These are phyloP conservation scores for Montipora capricornis DNA, from an alignment of 64 coral and sea anemone species.

Conservation along the genomic window DNA sequence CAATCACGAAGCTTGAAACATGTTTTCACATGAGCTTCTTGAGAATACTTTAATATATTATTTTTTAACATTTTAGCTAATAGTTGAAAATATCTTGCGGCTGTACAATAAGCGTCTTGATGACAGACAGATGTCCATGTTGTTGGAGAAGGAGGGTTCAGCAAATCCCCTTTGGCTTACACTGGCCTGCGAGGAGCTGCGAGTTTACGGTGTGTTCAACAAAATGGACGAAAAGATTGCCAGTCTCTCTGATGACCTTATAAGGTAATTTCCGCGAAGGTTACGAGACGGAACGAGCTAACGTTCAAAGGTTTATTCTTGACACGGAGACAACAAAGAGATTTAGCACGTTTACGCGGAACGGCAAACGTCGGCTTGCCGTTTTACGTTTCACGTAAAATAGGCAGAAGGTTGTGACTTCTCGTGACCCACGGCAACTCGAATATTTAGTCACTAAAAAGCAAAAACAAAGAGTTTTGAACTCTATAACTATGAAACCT, in stretches of 20 bases:
- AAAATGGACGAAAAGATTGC: conserved; percentile 96
- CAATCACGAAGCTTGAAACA: background rate
- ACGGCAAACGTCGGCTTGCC: too few species aligned
- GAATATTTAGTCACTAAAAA: too few species aligned
- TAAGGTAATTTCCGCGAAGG: conserved; percentile 66
- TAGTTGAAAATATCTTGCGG: conserved; percentile 92
- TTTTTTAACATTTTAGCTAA: conserved; percentile 62
- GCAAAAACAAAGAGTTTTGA: too few species aligned
- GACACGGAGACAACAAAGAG: too few species aligned
- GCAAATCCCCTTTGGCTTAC: conserved; percentile 96
- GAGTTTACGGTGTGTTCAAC: conserved; percentile 92
- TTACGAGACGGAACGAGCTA: background rate
- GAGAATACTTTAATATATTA: too few species aligned
- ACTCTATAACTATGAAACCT: too few species aligned
- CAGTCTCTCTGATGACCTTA: conserved; percentile 85
- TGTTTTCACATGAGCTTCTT: background rate
- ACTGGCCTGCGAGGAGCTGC: conserved; percentile 94
- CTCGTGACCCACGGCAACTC: too few species aligned
- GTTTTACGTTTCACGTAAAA: too few species aligned
- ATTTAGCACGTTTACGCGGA: too few species aligned
- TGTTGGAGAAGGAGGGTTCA: conserved; percentile 94
- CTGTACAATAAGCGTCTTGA: conserved; percentile 97
- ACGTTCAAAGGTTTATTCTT: too few species aligned
- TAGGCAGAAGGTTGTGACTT: too few species aligned
- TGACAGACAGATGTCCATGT: conserved; percentile 85